These are phyloP conservation scores for Charaxes varanes DNA, from an alignment of 1,140 invertebrate genomes.

Conservation along the genomic window DNA sequence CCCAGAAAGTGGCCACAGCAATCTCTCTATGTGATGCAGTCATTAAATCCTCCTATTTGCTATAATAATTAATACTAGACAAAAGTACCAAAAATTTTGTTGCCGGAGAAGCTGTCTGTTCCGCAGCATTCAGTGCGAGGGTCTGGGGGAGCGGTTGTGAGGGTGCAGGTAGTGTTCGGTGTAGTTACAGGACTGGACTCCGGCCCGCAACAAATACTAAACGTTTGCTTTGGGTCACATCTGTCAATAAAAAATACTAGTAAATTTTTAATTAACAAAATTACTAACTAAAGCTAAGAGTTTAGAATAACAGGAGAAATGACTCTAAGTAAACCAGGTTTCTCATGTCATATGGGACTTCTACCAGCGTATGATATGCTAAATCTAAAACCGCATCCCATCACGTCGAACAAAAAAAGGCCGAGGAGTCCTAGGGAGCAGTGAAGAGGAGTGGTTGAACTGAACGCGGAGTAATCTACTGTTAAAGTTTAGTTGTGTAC, in stretches of 20 bases:
- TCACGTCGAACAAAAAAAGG: too few species aligned
- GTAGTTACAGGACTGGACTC: not conserved
- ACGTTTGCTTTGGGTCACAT: conserved; percentile 20
- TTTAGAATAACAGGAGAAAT: conserved; percentile 5
- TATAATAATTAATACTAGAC: not conserved
- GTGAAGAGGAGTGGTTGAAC: too few species aligned
- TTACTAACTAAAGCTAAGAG: not conserved
- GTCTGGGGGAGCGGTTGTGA: conserved; percentile 21
- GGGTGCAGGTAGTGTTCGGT: not conserved
- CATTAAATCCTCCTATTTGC: not conserved
- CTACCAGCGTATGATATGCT: too few species aligned
- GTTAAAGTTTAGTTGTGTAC: too few species aligned
- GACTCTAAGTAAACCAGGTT: too few species aligned
- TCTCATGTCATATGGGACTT: too few species aligned
- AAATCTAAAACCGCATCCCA: too few species aligned
- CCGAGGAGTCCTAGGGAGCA: too few species aligned
- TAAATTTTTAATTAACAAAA: not conserved
- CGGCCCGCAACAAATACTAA: conserved; percentile 38
- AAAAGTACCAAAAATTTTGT: conserved; percentile 39
- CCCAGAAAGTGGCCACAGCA: not conserved
- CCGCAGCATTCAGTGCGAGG: conserved; percentile 35
- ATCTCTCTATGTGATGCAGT: not conserved
- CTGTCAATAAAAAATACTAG: conserved; percentile 18
- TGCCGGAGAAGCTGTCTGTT: conserved; percentile 22
- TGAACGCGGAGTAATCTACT: too few species aligned